Base-by-base conservation (phyloP, 2,888 invertebrate genomes). In the Eupithecia insigniata region DNA sequence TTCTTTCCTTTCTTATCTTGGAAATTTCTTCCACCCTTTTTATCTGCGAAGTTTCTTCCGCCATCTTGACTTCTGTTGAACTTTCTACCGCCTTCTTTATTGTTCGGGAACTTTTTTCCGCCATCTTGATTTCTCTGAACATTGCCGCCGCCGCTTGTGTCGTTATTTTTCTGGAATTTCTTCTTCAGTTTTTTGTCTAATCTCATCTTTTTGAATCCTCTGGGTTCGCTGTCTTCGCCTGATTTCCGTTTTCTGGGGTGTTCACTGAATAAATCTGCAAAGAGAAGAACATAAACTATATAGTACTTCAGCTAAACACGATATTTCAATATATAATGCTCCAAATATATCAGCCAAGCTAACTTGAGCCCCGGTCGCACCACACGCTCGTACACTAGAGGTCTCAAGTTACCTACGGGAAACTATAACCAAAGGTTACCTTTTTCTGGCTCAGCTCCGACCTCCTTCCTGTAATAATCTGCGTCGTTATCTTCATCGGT, bases 361-460 rank as follows among this genome's bases (percentile, higher is more conserved):
- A 51, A 22, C 22, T 22, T 22, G 1, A 51, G 12, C 22, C 22
- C 12, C 51, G 22, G 10, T 10, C 18, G 6, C 51, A 22, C 12
- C 8, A 22, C 22, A 22, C 51, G 10, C 51, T 22, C 22, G 5
- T 22, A 10, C 51, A 51, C 12, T 22, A 10, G 22, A 51, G 51
- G 22, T 51, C 10, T 51, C 51, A 51, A 51, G 51, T 22, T 3
- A 51, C 10, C 51, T 10, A 22, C 3, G 4, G 22, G 22, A 22
- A 22, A 12, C 22, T 22, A 51, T 22, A 10, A 12, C 22, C 12
- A 46, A 4, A 51, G 60, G 30, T 79, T 90, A 96, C 96, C 98
- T 95, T 96, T 95, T 78, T 98, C 98, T 0, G 98, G 98, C 84
- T 97, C 97, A 81, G 96, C 96, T 43, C 98, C 98, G 30, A 98